These are phyloP conservation scores for Aspidoscelis tigris DNA, from an alignment of 2,113 vertebrate species.

Conservation along the genomic window DNA sequence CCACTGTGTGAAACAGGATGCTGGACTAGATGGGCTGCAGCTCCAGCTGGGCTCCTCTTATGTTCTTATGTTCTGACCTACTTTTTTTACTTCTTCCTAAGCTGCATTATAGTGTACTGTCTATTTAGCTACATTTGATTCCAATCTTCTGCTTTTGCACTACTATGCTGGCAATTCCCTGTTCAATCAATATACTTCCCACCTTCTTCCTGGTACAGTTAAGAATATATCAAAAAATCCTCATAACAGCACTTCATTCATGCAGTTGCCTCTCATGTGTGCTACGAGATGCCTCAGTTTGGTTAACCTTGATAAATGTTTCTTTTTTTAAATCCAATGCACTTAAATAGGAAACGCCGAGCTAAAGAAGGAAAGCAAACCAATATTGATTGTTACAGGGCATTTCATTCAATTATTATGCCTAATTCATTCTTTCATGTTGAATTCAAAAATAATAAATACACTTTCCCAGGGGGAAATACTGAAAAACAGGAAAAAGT, in stretches of 20 bases:
- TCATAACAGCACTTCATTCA: background rate
- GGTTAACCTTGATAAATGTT: background rate
- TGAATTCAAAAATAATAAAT: background rate
- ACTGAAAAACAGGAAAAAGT: background rate
- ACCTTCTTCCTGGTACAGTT: background rate
- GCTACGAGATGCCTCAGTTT: background rate
- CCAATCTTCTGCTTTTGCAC: background rate
- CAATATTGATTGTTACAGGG: background rate
- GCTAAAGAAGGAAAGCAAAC: background rate
- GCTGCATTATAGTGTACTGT: background rate
- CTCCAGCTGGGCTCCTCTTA: too few species aligned
- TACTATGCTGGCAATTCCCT: background rate
- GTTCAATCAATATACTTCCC: background rate
- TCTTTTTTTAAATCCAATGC: background rate
- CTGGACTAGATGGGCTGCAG: too few species aligned
- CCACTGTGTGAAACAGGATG: too few species aligned
- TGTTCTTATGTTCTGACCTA: too few species aligned
- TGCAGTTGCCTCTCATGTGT: background rate
- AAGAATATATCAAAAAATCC: background rate
- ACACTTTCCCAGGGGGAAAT: background rate
- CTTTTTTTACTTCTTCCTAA: background rate
- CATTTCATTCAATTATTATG: background rate
- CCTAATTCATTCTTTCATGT: background rate
- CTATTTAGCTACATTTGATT: background rate
- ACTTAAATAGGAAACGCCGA: rapidly evolving